Evolutionary conservation across 2,797 vertebrate species (phyloP), one percentile per base, ranked within the genome.

Genomic region (Delichon dasypus): DNA sequence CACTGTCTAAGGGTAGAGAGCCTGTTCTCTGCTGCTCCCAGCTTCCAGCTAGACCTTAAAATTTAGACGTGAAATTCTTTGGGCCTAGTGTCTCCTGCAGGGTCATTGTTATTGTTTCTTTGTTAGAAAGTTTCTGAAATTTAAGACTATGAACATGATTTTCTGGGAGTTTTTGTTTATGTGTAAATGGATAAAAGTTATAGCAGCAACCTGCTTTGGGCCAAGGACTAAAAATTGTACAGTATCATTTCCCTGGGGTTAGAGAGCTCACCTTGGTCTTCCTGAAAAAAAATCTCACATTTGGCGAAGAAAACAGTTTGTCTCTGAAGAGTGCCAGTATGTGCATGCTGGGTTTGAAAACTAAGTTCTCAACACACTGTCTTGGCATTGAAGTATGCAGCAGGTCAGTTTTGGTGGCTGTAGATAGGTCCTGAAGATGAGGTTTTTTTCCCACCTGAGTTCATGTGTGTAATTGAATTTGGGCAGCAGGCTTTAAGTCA

Each of bases 1-100:
- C 8, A 0, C 1, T 38, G 7, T 68, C 26, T 42, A 16, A 38
- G n/a, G 15, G n/a, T 17, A 44, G 34, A 73, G n/a, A 62, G 4
- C 20, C 16, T 72, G 10, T 84, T 81, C 77, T 22, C 40, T 2
- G 0, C 40, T 67, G 21, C 23, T 67, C 81, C 12, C 32, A 80
- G 21, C 23, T 67, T 84, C 12, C 32, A 80, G 20, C 8, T 22
- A 34, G 54, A 61, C 34, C 26, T 85, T 60, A 55, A 58, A 23
- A 45, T 55, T 55, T 91, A 13, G 8, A 6, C 27, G 9, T 68
- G 9, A 47, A 81, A 29, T 76, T 45, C 14, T 64, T 65, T 60
- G 27, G 32, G 47, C 18, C 25, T 53, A 16, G 4, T 53, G 26
- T 50, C 61, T 89, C 7, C 62, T 62, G 30, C 19, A 62, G 29